Evolutionary conservation across 2,797 vertebrate genomes (phyloP).

Genomic region (Argya squamiceps): DNA sequence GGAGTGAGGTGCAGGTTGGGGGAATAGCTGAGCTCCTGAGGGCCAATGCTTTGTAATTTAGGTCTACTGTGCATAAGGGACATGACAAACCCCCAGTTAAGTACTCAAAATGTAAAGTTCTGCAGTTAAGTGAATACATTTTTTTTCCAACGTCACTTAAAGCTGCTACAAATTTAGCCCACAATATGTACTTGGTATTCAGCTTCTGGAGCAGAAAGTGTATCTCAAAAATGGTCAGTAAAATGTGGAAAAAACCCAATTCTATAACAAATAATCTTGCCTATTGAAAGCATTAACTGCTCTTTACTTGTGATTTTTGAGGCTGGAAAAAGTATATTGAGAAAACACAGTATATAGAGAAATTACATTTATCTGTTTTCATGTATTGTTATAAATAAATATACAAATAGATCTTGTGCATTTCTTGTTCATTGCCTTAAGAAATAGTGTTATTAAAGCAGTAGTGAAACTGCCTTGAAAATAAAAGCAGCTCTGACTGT

Average conservation of each 20-base stretch:
- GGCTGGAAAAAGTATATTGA: background rate
- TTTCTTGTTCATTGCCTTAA: background rate
- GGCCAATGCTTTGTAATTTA: background rate
- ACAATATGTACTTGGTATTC: background rate
- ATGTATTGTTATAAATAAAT: background rate
- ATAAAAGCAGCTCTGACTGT: background rate
- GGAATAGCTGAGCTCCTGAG: background rate
- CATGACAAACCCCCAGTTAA: background rate
- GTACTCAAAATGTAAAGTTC: background rate
- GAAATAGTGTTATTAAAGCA: background rate
- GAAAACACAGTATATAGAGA: background rate
- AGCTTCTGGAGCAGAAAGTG: slow-evolving; percentile 7
- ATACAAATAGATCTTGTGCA: background rate
- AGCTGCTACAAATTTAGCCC: background rate
- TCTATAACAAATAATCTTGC: background rate
- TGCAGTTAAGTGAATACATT: background rate
- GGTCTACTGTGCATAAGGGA: background rate
- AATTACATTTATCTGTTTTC: background rate
- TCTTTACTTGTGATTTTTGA: slow-evolving; percentile 1
- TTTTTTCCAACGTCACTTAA: background rate
- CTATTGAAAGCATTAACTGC: slow-evolving; percentile 11
- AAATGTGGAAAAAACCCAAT: background rate
- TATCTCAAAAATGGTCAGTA: slow-evolving; percentile 29
- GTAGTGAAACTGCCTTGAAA: background rate
- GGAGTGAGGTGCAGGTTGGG: background rate